Conservation (phyloP, 2,797 vertebrate genomes). For the Rousettus madagascariensis region DNA sequence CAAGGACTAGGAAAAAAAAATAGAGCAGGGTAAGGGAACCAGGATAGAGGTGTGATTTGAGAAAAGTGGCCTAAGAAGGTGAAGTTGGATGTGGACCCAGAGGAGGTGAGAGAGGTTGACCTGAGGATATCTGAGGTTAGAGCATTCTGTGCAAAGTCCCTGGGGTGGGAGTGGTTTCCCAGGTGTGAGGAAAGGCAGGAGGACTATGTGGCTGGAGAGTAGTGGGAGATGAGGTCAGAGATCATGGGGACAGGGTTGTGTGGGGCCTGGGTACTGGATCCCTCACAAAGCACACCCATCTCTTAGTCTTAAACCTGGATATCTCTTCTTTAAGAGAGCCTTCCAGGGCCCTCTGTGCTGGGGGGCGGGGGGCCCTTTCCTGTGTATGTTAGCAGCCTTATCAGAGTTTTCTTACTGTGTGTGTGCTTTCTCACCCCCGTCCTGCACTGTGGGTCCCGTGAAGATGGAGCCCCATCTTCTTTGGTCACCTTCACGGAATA, state of each 20-base stretch:
- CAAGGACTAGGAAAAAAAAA: neutral
- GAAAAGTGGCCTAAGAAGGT: neutral
- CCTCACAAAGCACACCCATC: neutral
- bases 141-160: neutral
- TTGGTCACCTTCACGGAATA: neutral
- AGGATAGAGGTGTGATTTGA: neutral
- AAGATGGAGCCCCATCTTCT: neutral
- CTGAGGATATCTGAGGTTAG: neutral
- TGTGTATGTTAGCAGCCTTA: too few species aligned
- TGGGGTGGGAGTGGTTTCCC: neutral
- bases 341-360: neutral
- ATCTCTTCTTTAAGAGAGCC: neutral
- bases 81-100: neutral
- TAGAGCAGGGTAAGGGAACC: neutral
- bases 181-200: neutral
- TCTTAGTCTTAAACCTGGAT: neutral
- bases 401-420: neutral
- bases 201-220: neutral
- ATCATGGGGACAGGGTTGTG: accelerated
- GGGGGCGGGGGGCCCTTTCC: too few species aligned
- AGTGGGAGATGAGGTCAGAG: neutral
- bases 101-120: neutral
- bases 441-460: neutral
- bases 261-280: neutral
- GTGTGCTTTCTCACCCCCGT: neutral